These are phyloP conservation scores for Scolopax bukidnonensis DNA, from an alignment of 2,797 vertebrate species.

Conservation along the genomic window DNA sequence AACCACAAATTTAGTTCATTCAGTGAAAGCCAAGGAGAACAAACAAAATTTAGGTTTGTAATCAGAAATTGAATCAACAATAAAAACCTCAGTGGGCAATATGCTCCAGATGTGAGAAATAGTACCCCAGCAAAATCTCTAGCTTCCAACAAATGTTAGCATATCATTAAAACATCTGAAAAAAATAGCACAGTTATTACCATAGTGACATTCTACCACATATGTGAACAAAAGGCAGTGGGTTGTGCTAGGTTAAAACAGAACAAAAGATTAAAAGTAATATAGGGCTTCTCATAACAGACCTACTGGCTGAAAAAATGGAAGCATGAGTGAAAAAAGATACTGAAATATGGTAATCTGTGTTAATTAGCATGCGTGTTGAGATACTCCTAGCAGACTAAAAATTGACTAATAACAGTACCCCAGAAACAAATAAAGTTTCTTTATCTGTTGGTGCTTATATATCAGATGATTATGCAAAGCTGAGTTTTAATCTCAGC, in stretches of 20 bases:
- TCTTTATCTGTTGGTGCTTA: not conserved
- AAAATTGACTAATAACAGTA: not conserved
- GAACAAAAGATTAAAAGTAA: conserved; percentile 22
- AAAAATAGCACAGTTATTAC: conserved; percentile 49
- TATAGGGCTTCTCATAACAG: not conserved
- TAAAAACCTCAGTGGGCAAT: not conserved
- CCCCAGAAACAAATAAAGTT: not conserved
- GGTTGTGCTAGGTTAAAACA: conserved; percentile 49
- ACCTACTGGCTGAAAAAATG: not conserved
- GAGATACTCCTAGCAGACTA: not conserved
- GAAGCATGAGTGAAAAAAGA: not conserved
- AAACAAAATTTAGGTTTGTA: conserved; percentile 56
- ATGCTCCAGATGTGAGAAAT: conserved; percentile 26
- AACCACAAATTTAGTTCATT: conserved; percentile 43
- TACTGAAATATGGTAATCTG: not conserved
- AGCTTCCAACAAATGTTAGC: conserved; percentile 4
- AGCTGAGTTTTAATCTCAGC: not conserved
- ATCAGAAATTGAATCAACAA: conserved; percentile 32
- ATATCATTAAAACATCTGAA: conserved; percentile 16
- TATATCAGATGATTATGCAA: not conserved
- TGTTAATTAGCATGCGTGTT: not conserved
- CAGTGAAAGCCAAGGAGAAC: conserved; percentile 28
- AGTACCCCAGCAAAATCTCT: not conserved
- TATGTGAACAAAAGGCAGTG: conserved; percentile 52
- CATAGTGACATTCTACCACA: conserved; percentile 50